Conservation (phyloP, 2,888 invertebrate species). For the Diloba caeruleocephala region DNA sequence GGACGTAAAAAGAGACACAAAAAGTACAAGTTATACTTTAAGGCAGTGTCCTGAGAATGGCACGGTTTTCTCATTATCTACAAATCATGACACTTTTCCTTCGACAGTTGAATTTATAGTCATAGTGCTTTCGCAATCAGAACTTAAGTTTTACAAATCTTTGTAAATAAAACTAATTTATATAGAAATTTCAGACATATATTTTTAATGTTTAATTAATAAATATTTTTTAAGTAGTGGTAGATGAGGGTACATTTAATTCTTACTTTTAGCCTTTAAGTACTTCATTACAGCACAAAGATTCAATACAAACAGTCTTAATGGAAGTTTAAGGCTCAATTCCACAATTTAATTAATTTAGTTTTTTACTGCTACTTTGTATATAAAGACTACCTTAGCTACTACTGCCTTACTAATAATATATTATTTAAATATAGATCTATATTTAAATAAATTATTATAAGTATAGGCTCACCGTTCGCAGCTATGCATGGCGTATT, state of each 20-base stretch:
- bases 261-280: conserved; percentile 17
- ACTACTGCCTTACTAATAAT: no score
- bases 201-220: conserved; percentile 3
- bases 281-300: conserved; percentile 9
- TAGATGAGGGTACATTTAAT: conserved; percentile 20
- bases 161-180: conserved; percentile 17
- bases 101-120: conserved; percentile 17
- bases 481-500: no score
- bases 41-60: conserved; percentile 8
- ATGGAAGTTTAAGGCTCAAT: conserved; percentile 6
- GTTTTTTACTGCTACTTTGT: background rate
- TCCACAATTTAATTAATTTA: background rate
- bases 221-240: no score
- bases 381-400: no score
- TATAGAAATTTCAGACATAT: background rate
- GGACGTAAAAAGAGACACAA: conserved; percentile 42
- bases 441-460: no score
- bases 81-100: conserved; percentile 39
- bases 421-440: no score
- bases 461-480: no score
- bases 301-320: conserved; percentile 7
- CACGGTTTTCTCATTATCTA: conserved; percentile 28
- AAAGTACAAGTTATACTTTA: conserved; percentile 28
- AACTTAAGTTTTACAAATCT: conserved; percentile 12
- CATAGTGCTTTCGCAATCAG: background rate